Base-by-base conservation (phyloP, 2,888 invertebrate species). In the Sturmia bella region DNA sequence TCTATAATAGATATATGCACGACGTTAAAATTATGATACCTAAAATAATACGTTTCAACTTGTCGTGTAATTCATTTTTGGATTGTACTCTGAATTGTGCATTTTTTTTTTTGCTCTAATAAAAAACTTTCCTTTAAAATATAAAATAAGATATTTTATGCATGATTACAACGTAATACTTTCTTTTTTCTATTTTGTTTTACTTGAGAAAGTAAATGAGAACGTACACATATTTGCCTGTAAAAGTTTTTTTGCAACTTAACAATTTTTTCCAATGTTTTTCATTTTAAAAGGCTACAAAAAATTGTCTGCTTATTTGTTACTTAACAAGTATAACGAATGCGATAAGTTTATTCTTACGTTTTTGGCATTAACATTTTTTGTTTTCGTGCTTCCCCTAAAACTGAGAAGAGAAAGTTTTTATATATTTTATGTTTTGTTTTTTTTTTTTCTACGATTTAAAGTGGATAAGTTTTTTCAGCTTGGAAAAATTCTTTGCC, bases 381-480 rank as follows among this genome's bases (percentile, higher is more conserved):
- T 39, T 24, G 24, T 50, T 37, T 48, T 39, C 17, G 24, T 50
- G 21, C 11, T 5, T 32, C n/a, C n/a, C 9, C 21, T 5, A 13
- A n/a, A 52, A 32, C 21, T 3, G 37, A 39, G 11, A 15, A 12
- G 45, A 15, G 37, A 32, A 72, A 61, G 15, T 72, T 72, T 72
- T 61, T 2, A 59, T 41, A 32, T 9, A 39, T 41, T 72, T 41
- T 50, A 0, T 0, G 15, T 61, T 17, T 9, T 19, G n/a, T 48
- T 37, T n/a, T 7, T 1, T 21, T 52, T 41, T 48, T 1, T 39
- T 3, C 2, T 27, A 9, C 1, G 9, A 13, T 39, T 63, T 63
- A 54, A 64, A 77, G 70, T 63, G 39, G 77, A 63, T 64, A 77
- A 77, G 54, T 77, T 68, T 56, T n/a, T 21, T 43, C 0, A 4